Percentiles rank a stretch among this genome's conserved stretches.
Conservation (phyloP, 64 coral and sea anemone genomes). For the Actinia equina region DNA sequence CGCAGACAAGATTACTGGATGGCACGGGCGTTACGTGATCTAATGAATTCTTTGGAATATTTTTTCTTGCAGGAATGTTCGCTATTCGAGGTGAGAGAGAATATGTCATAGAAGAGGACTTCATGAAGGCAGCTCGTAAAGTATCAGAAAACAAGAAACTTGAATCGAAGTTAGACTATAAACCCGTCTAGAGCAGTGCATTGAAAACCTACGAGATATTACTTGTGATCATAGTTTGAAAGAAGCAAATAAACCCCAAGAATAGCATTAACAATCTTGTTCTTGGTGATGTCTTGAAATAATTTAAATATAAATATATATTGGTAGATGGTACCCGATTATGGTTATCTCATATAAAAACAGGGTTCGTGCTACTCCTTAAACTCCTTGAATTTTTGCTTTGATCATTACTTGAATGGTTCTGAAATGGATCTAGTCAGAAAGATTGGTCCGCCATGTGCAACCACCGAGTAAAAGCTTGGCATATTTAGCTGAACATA, state of each 20-base stretch:
- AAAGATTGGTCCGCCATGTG: too few species aligned
- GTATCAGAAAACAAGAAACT: constrained; percentile 99
- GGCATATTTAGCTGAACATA: too few species aligned
- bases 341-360: too few species aligned
- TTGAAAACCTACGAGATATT: neutral
- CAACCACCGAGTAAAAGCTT: too few species aligned
- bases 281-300: neutral
- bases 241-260: neutral
- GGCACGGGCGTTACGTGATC: too few species aligned
- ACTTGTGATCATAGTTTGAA: neutral
- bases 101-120: constrained; percentile 94
- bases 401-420: too few species aligned
- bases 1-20: too few species aligned
- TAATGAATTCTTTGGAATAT: neutral
- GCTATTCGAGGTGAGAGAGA: constrained; percentile 91
- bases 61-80: constrained; percentile 82
- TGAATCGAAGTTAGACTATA: constrained; percentile 95
- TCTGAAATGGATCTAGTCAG: too few species aligned
- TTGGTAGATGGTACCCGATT: too few species aligned
- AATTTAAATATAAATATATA: too few species aligned
- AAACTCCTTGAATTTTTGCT: too few species aligned
- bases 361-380: too few species aligned
- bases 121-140: constrained; percentile 99
- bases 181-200: constrained; percentile 55
- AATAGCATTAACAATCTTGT: neutral